Conservation (phyloP, 2,113 vertebrate species). For the Eurypyga helias region DNA sequence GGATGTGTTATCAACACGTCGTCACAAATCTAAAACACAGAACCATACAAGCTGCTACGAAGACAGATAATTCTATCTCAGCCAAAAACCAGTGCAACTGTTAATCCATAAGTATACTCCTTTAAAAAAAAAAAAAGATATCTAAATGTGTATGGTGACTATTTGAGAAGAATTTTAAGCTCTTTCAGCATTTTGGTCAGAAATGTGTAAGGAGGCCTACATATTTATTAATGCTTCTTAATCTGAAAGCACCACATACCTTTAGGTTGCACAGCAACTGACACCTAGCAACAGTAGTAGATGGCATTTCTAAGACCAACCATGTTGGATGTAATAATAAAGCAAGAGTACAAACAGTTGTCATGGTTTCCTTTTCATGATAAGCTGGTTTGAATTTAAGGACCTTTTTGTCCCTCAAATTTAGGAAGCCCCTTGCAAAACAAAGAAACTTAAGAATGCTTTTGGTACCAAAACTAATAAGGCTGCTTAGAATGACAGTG, state of each 20-base stretch:
- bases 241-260: constrained; percentile 74
- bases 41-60: background rate
- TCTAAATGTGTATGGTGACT: constrained; percentile 52
- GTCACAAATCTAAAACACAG: background rate
- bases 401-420: constrained; percentile 59
- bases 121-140: constrained; percentile 65
- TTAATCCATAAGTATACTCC: constrained; percentile 58
- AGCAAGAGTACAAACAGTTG: constrained; percentile 76
- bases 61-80: background rate
- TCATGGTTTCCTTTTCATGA: constrained; percentile 77
- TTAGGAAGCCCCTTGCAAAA: constrained; percentile 54
- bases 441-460: constrained; percentile 23
- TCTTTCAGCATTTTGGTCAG: constrained; percentile 70
- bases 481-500: constrained; percentile 8
- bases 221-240: constrained; percentile 75
- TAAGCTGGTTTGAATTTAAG: constrained; percentile 66
- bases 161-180: constrained; percentile 70
- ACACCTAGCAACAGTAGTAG: constrained; percentile 77
- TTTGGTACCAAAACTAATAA: constrained; percentile 41
- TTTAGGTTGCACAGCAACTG: constrained; percentile 80
- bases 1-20: background rate
- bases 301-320: constrained; percentile 75
- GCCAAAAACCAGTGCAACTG: background rate
- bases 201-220: constrained; percentile 64
- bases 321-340: constrained; percentile 75